These are phyloP conservation scores for Lutjanus campechanus DNA, from an alignment of 2,797 vertebrate genomes.

Conservation along the genomic window DNA sequence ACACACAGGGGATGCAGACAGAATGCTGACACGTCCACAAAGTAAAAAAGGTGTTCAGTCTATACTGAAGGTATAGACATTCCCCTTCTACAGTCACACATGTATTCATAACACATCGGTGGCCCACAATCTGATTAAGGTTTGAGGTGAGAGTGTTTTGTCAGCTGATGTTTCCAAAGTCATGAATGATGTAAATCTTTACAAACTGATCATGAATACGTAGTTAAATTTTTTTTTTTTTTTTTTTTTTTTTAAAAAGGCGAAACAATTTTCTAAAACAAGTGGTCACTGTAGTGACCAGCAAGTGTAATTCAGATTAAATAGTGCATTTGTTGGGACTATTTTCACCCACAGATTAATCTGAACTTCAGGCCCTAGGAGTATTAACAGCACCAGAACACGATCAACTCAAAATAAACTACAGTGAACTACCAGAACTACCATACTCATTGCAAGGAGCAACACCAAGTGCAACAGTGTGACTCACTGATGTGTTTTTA, in stretches of 20 bases:
- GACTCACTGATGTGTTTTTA: neutral
- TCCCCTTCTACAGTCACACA: too few species aligned
- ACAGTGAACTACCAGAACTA: too few species aligned
- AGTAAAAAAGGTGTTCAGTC: too few species aligned
- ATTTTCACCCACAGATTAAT: neutral
- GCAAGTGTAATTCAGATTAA: neutral
- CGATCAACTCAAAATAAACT: neutral
- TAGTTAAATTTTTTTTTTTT: neutral
- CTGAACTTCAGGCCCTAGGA: neutral
- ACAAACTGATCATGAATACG: neutral
- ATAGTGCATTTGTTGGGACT: neutral
- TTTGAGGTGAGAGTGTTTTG: neutral
- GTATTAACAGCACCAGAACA: neutral
- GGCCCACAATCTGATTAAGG: too few species aligned
- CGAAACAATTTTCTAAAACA: too few species aligned
- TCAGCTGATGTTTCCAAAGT: too few species aligned
- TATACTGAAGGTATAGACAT: too few species aligned
- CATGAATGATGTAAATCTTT: neutral
- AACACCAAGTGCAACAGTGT: neutral
- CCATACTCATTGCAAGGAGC: neutral
- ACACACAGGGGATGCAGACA: too few species aligned
- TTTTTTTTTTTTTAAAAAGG: too few species aligned
- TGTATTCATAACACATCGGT: too few species aligned
- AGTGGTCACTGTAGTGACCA: neutral
- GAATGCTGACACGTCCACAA: too few species aligned